phyloP scores from a whole-genome alignment of 2,797 vertebrate genomes.

The Pangasius krempfi region DNA sequence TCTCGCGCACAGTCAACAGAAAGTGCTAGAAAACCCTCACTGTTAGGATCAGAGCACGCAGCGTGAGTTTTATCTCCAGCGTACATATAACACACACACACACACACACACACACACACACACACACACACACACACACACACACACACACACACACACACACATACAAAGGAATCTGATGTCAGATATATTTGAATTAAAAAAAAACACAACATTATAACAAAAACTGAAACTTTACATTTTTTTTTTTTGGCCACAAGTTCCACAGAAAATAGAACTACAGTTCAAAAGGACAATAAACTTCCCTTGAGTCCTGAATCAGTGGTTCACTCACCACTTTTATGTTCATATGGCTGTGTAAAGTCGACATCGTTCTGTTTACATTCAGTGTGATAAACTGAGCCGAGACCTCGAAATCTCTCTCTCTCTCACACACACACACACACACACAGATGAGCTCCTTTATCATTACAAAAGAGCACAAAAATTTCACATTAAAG shows the following conservation, averaged over 20 bases:
- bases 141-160: neutral
- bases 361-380: neutral
- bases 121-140: no score
- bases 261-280: neutral
- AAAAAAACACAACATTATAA: neutral
- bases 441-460: neutral
- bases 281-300: neutral
- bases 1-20: neutral
- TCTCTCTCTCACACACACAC: neutral
- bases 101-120: neutral
- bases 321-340: neutral
- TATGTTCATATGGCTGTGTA: neutral
- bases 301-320: neutral
- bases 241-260: neutral
- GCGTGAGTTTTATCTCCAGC: neutral
- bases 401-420: neutral
- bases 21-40: neutral
- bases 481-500: neutral
- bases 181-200: neutral
- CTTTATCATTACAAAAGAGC: neutral
- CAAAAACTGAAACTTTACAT: neutral
- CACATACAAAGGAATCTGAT: neutral
- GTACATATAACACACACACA: no score
- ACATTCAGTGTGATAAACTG: neutral
- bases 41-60: neutral